phyloP scores from a whole-genome alignment of 2,888 invertebrate genomes.

The Sarcophaga caerulescens region DNA sequence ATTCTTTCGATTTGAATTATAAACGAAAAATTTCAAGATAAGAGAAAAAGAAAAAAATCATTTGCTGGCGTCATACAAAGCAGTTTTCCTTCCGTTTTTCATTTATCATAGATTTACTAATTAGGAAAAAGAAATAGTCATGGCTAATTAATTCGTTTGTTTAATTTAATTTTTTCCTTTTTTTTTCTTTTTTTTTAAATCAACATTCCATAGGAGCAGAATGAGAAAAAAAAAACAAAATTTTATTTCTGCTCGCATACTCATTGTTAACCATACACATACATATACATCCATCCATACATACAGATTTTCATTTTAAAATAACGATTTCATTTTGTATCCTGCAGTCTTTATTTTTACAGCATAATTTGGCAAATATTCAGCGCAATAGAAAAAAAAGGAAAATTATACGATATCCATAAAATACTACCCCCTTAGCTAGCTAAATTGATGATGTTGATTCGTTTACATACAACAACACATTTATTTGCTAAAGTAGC shows the following conservation, averaged over 20 bases:
- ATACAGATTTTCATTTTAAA: neutral
- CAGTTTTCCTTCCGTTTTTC: neutral
- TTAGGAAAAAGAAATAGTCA: neutral
- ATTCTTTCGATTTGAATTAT: no score
- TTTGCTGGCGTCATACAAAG: no score
- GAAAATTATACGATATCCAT: conserved; percentile 34
- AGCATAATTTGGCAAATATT: conserved; percentile 52
- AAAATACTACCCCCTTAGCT: conserved; percentile 48
- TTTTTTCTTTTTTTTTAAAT: no score
- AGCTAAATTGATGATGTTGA: conserved; percentile 55
- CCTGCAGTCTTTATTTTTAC: neutral
- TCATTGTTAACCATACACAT: neutral
- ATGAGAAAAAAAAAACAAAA: neutral
- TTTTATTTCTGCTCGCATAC: neutral
- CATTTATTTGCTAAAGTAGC: conserved; percentile 22
- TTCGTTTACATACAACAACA: conserved; percentile 19
- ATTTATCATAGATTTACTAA: neutral
- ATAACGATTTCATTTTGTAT: neutral
- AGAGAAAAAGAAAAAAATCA: neutral
- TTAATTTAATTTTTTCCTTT: neutral
- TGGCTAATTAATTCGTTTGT: neutral
- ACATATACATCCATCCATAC: neutral
- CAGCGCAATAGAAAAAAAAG: conserved; percentile 17
- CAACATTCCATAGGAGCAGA: no score
- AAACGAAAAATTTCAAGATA: no score